Base-by-base conservation (phyloP, 2,888 invertebrate genomes). In the Entomobrya multifasciata region DNA sequence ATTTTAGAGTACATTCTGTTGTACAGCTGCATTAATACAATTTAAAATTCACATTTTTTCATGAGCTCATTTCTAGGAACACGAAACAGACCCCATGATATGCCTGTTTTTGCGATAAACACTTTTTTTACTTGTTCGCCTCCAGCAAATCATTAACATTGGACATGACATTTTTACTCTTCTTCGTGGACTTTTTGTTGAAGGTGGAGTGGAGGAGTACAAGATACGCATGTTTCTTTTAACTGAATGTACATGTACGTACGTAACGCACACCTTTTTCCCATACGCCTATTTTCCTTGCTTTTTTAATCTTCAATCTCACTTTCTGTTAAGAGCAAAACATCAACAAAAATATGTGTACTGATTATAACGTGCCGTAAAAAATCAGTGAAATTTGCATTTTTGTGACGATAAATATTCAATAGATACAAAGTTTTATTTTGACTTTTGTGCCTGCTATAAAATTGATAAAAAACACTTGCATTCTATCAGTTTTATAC, bases 291-390 rank as follows among this genome's bases (percentile, higher is more conserved):
- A 4, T 60, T 60, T 60, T 60, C 13, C 60, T 25, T 27, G 13
- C 27, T 15, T n/a, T 25, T 57, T 57, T 57, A 11, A 22, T 22
- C 55, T n/a, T 36, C n/a, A 22, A 49, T 72, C 49, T 72, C 72
- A 72, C 72, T 72, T 72, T 72, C 72, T 47, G 49, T 11, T 25
- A 72, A 20, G 72, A 49, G 11, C 49, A 22, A 72, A 72, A 47
- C 36, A 8, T 8, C 4, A 36, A 36, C 36, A 36, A 36, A 36
- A 36, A 8, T 36, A 36, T 36, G 36, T 60, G 22, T 27, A 52
- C 55, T 57, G 13, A 47, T n/a, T 5, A 47, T n/a, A 22, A 57
- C 55, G n/a, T 47, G 10, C 52, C 15, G 47, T n/a, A 13, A 47
- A 41, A 41, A 41, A 41, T 8, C 11, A 11, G 6, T 41, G 11